Percentiles rank a stretch among this genome's conserved stretches.
Conservation (phyloP, 2,888 invertebrate species). For the Eueremaeus valkanovi region DNA sequence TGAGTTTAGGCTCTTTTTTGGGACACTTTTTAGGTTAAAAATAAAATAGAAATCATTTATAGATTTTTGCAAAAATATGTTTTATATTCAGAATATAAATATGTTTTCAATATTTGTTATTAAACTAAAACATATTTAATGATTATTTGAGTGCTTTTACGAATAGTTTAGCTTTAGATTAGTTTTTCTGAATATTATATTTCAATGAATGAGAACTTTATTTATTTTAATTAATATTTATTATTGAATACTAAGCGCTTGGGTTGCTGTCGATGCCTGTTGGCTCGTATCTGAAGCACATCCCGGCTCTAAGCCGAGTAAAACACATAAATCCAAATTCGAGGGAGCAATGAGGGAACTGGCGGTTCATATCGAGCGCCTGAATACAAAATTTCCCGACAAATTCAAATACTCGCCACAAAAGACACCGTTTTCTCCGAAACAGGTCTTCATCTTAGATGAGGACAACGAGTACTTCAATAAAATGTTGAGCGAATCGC, state of each 20-base stretch:
- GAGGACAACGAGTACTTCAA: slow-evolving; percentile 26
- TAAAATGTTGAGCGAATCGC: neutral
- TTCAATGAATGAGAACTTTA: no score
- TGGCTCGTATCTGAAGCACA: slow-evolving; percentile 71
- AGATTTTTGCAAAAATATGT: no score
- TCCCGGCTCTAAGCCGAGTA: slow-evolving; percentile 58
- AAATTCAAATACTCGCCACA: slow-evolving; percentile 68
- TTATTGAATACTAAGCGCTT: slow-evolving; percentile 60
- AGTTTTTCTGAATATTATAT: no score
- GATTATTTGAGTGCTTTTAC: no score
- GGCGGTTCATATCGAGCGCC: slow-evolving; percentile 67
- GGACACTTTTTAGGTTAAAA: neutral
- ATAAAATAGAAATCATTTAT: neutral
- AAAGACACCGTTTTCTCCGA: slow-evolving; percentile 65
- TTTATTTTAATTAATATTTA: no score
- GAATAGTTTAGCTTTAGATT: no score
- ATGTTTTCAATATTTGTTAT: no score
- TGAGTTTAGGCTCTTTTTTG: slow-evolving; percentile 23
- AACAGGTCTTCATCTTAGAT: slow-evolving; percentile 44
- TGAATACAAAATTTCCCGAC: slow-evolving; percentile 64
- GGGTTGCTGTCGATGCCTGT: slow-evolving; percentile 79
- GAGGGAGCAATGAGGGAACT: slow-evolving; percentile 67
- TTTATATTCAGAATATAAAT: no score
- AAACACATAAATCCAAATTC: slow-evolving; percentile 57
- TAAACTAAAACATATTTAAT: no score